Conservation (phyloP, 2,888 invertebrate species). For the Eupeodes latifasciatus region DNA sequence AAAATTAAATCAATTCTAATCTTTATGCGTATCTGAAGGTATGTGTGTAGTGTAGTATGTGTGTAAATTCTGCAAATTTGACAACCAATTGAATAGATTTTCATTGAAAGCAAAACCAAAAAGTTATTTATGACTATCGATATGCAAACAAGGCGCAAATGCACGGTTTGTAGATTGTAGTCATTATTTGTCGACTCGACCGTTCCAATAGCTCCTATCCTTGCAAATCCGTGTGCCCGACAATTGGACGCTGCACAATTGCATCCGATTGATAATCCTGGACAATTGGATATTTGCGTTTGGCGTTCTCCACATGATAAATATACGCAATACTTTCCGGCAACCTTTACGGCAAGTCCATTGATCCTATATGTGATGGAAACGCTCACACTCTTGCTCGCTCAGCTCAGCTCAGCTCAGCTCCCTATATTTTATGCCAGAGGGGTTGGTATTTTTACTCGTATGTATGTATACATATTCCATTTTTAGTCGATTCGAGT, state of each 20-base stretch:
- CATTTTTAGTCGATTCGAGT: conserved; percentile 67
- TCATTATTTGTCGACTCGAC: conserved; percentile 59
- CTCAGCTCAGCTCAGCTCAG: too few species aligned
- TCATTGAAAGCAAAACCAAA: conserved; percentile 48
- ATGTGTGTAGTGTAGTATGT: not conserved
- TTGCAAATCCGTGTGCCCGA: conserved; percentile 57
- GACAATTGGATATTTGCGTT: conserved; percentile 54
- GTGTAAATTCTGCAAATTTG: conserved; percentile 48
- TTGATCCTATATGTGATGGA: conserved; percentile 40
- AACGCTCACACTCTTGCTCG: not conserved
- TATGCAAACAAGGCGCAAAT: conserved; percentile 69
- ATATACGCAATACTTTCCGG: conserved; percentile 64
- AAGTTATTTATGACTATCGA: conserved; percentile 70
- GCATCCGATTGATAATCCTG: conserved; percentile 69
- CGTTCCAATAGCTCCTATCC: conserved; percentile 17
- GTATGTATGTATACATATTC: conserved; percentile 1
- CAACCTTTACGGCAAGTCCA: conserved; percentile 42
- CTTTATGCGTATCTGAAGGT: not conserved
- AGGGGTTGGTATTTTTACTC: conserved; percentile 18
- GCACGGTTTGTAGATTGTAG: conserved; percentile 45
- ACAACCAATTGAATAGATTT: conserved; percentile 58
- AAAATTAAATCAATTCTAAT: not conserved
- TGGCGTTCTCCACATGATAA: conserved; percentile 50
- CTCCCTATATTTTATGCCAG: conserved; percentile 37
- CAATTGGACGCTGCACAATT: conserved; percentile 55